Conservation (phyloP, 2,113 vertebrate species). For the Oxyruncus cristatus region DNA sequence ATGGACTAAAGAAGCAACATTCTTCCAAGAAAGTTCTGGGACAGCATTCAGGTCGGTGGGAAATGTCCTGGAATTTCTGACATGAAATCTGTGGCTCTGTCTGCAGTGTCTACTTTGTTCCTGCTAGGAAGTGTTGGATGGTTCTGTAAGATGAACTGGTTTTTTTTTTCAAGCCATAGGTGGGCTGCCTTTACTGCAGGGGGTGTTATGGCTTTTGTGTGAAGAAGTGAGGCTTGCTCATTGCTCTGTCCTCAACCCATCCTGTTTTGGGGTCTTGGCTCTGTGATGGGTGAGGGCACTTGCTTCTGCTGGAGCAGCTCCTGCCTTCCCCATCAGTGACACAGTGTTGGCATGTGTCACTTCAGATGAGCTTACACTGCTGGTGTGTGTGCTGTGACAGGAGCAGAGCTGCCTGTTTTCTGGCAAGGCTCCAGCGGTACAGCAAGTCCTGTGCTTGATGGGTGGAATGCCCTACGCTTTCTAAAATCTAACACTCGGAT, state of each 20-base stretch:
- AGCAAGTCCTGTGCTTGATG: not conserved
- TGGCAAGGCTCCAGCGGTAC: not conserved
- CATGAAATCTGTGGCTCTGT: not conserved
- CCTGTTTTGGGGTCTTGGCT: not conserved
- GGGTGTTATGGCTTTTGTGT: not conserved
- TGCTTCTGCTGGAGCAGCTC: not conserved
- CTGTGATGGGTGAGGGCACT: not conserved
- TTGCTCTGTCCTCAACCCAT: not conserved
- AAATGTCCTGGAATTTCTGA: not conserved
- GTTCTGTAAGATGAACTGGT: not conserved
- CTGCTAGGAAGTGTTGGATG: not conserved
- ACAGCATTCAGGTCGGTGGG: not conserved
- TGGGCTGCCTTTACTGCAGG: not conserved
- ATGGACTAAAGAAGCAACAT: not conserved
- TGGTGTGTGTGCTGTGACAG: not conserved
- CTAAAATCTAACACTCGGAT: not conserved
- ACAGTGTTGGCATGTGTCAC: not conserved
- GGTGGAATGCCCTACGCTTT: not conserved
- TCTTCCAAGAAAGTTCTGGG: not conserved
- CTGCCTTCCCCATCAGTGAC: not conserved
- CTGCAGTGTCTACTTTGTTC: not conserved
- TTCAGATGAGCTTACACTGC: not conserved
- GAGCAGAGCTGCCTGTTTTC: not conserved
- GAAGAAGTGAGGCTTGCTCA: not conserved
- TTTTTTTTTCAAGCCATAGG: not conserved